These are phyloP conservation scores for Apocheima hispidaria DNA, from an alignment of 2,888 invertebrate species.

Conservation along the genomic window DNA sequence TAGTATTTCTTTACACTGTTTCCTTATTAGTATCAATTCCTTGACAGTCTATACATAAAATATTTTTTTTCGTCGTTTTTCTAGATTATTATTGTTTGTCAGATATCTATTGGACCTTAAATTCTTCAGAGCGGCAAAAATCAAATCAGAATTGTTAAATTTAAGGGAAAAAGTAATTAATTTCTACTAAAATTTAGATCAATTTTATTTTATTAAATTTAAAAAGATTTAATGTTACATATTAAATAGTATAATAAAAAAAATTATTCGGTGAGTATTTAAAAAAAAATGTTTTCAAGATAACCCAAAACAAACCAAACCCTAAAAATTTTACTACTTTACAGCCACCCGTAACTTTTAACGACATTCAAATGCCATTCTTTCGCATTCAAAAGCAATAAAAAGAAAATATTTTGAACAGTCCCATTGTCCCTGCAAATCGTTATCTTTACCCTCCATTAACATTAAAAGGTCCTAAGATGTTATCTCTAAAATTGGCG, in stretches of 20 bases:
- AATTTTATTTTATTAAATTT: no score
- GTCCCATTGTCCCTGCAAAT: constrained; percentile 44
- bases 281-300: neutral
- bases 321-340: constrained; percentile 12
- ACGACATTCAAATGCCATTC: constrained; percentile 13
- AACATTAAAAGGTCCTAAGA: constrained; percentile 57
- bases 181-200: no score
- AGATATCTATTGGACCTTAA: no score
- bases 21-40: neutral
- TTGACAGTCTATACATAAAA: no score
- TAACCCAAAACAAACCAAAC: neutral
- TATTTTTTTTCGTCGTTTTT: no score
- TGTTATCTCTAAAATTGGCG: constrained; percentile 71
- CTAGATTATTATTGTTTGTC: no score
- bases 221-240: no score
- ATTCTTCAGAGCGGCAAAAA: no score
- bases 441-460: constrained; percentile 53
- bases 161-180: no score
- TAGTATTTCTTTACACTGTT: constrained; percentile 31
- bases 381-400: constrained; percentile 20
- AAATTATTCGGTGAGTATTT: neutral
- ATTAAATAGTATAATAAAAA: no score
- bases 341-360: constrained; percentile 15
- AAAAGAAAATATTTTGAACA: constrained; percentile 30
- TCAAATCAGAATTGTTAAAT: no score